Conservation (phyloP, 2,797 vertebrate species). For the Muscicapa striata region DNA sequence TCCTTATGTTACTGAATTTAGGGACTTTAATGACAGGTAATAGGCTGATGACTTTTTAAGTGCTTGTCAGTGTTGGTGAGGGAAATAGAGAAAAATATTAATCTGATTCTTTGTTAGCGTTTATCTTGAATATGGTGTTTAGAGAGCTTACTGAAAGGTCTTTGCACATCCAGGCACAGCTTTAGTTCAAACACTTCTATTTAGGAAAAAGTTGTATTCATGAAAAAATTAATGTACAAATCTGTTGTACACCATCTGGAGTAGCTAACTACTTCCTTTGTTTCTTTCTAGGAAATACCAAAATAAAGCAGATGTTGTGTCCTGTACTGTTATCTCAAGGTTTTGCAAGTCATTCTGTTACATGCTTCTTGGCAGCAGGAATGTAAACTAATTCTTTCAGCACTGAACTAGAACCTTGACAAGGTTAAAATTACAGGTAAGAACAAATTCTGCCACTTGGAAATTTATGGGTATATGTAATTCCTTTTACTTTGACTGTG, state of each 20-base stretch:
- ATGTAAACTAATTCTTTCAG: constrained; percentile 67
- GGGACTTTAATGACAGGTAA: neutral
- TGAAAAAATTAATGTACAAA: neutral
- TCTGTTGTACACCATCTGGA: neutral
- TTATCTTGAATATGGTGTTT: neutral
- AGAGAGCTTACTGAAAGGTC: neutral
- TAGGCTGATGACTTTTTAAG: neutral
- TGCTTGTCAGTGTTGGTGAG: neutral
- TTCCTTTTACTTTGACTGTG: neutral
- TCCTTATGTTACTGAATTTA: neutral
- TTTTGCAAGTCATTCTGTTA: constrained; percentile 60
- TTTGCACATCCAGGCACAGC: neutral
- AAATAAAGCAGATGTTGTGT: constrained; percentile 69
- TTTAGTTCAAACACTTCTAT: neutral
- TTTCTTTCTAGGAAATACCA: constrained; percentile 66
- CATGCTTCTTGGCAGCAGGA: constrained; percentile 60
- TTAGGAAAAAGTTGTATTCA: neutral
- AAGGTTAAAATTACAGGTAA: constrained; percentile 64
- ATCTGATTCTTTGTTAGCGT: neutral
- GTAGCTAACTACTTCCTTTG: constrained; percentile 38
- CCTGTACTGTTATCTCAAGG: constrained; percentile 60
- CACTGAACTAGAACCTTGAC: constrained; percentile 50
- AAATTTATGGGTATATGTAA: neutral
- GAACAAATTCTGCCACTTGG: neutral
- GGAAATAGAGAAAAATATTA: neutral